Evolutionary conservation across 2,797 vertebrate species (phyloP).

Genomic region (Echiichthys vipera): DNA sequence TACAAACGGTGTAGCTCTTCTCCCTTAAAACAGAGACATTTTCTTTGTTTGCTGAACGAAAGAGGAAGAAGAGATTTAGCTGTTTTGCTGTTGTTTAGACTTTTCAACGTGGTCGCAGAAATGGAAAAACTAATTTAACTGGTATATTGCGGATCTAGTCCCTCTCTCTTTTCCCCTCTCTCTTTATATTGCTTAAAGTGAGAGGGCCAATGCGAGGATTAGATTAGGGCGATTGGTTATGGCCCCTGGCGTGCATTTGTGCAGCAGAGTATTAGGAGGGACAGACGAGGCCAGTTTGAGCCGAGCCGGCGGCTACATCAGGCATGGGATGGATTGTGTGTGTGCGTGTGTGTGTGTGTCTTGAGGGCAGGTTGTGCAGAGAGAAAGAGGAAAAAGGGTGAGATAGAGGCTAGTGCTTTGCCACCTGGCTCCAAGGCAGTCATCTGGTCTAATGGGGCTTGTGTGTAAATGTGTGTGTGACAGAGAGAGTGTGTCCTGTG

Average conservation of each 20-base stretch:
- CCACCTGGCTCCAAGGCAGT: conserved; percentile 73
- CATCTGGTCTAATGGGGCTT: conserved; percentile 65
- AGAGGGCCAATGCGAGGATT: conserved; percentile 30
- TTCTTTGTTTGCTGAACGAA: not conserved
- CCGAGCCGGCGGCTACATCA: conserved; percentile 11
- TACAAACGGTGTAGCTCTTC: not conserved
- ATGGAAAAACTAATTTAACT: not conserved
- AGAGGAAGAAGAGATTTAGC: not conserved
- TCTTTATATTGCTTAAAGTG: conserved; percentile 15
- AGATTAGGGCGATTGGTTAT: conserved; percentile 54
- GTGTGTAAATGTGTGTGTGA: conserved; percentile 41
- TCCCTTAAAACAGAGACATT: not conserved
- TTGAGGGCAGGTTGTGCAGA: conserved; percentile 42
- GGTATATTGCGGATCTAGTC: too few relatives aligned
- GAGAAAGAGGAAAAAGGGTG: conserved; percentile 26
- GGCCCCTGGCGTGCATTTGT: conserved; percentile 31
- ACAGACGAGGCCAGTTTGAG: conserved; percentile 45
- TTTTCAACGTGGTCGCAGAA: not conserved
- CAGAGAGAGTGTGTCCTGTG: conserved; percentile 45
- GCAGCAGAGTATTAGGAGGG: conserved; percentile 29
- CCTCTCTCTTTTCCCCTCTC: not conserved
- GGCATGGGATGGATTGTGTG: not conserved
- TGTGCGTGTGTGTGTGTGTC: conserved; percentile 32
- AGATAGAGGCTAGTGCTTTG: conserved; percentile 40
- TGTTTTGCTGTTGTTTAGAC: not conserved